phyloP scores from a whole-genome alignment of 2,797 vertebrate species.

The Masticophis lateralis region DNA sequence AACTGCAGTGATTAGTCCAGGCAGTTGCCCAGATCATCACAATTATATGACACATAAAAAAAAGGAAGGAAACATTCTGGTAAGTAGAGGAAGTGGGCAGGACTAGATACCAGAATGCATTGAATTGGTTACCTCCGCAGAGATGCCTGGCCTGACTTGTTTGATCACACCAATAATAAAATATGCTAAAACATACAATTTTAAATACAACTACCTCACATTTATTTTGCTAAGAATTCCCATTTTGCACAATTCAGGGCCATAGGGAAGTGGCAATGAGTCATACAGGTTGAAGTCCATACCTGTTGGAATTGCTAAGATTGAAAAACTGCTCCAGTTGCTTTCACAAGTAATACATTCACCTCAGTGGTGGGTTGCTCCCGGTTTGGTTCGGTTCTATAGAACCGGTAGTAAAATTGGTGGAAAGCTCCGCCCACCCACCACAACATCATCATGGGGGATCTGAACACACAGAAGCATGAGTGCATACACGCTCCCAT shows the following conservation, averaged over 20 bases:
- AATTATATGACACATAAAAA: not conserved
- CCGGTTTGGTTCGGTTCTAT: too few relatives aligned
- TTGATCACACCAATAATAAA: not conserved
- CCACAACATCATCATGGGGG: too few relatives aligned
- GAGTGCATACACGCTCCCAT: fast-evolving
- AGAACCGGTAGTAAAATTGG: too few relatives aligned
- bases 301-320: not conserved
- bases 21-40: not conserved
- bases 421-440: too few relatives aligned
- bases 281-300: not conserved
- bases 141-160: not conserved
- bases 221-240: not conserved
- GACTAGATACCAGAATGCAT: not conserved
- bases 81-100: not conserved
- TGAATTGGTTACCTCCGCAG: not conserved
- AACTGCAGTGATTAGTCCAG: not conserved
- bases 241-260: not conserved
- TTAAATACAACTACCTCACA: not conserved
- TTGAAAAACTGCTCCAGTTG: not conserved
- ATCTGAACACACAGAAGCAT: too few relatives aligned
- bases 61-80: not conserved
- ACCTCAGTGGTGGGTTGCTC: too few relatives aligned
- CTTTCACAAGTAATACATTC: not conserved
- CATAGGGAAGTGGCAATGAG: not conserved
- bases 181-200: not conserved